Evolutionary conservation across 2,797 vertebrate genomes (phyloP), one percentile per base, ranked within the genome.

Genomic region (Notolabrus celidotus): DNA sequence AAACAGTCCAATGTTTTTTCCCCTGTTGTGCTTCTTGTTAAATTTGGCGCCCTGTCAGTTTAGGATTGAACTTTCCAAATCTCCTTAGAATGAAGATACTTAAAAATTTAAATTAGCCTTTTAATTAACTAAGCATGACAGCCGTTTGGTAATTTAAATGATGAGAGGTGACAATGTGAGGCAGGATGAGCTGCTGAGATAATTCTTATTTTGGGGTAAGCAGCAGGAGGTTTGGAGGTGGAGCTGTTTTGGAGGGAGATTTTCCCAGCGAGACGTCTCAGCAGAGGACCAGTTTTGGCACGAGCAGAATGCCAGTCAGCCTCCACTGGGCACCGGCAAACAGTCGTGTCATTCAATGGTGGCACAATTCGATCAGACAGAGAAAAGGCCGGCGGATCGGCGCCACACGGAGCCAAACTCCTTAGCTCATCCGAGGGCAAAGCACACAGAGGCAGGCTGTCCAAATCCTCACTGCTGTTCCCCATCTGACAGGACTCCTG

Each of bases 101-200:
- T 55, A 56, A 54, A 85, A 72, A 83, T 89, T 70, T 78, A 76
- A 89, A 90, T 82, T 10, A 78, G 71, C 54, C 29, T 79, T n/a
- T 84, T 80, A 88, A 93, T 92, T 88, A 91, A 91, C 78, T 64
- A 82, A 74, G 79, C 83, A 60, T 67, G 77, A 82, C 77, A 67
- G 71, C 67, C 71, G 85, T 84, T 31, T 67, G 55, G 72, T 81
- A 50, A 88, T 85, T 85, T 77, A 84, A 89, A 88, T 87, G 73
- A 86, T 69, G 61, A 82, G 62, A 70, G 51, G 52, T 68, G 82
- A 85, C 81, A 82, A 73, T 77, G 58, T 60, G 80, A 78, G 52
- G 70, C 77, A 34, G 77, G 54, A 81, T 63, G 71, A 74, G 69
- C 74, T 59, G 76, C 69, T 79, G 83, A 79, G 81, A 88, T 87